Conservation (phyloP, 2,797 vertebrate genomes). For the Peromyscus attwateri region DNA sequence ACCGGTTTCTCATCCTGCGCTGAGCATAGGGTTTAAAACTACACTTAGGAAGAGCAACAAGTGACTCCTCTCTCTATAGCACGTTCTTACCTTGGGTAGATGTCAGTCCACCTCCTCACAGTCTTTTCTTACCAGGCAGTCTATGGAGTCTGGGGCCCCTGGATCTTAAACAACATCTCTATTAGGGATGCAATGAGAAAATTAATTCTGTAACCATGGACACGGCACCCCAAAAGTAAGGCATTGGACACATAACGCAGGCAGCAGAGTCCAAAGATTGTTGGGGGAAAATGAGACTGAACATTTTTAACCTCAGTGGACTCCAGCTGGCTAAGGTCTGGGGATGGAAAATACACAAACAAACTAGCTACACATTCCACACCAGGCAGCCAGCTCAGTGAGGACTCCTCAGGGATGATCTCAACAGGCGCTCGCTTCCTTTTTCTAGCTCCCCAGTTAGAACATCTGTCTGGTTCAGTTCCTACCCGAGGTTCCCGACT, state of each 20-base stretch:
- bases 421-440: background rate
- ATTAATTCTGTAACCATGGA: background rate
- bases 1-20: background rate
- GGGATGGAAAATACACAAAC: background rate
- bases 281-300: background rate
- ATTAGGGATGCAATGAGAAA: slow-evolving; percentile 18
- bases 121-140: background rate
- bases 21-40: background rate
- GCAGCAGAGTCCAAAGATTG: background rate
- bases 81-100: background rate
- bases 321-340: background rate
- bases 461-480: background rate
- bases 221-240: background rate
- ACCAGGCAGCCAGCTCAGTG: background rate
- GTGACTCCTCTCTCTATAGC: background rate
- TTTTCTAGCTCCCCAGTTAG: background rate
- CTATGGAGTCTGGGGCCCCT: background rate
- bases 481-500: background rate
- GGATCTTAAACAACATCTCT: background rate
- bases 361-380: background rate
- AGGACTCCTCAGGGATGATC: background rate
- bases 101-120: background rate
- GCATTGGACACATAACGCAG: slow-evolving; percentile 27
- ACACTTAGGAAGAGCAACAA: background rate
- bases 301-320: no score